phyloP scores from a whole-genome alignment of 2,888 invertebrate genomes.

The Pelosia muscerda region DNA sequence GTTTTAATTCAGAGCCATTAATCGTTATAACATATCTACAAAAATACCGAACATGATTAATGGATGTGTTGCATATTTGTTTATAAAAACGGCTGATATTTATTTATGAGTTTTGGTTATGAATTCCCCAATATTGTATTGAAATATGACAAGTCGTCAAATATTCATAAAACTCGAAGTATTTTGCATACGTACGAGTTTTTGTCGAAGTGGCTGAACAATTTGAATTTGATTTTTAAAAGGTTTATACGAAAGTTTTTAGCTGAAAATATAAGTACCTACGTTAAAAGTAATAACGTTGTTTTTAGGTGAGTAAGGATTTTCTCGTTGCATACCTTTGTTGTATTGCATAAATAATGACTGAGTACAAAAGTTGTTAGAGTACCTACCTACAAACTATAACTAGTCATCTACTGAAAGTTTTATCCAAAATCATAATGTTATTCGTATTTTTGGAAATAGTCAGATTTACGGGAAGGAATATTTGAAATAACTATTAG shows the following conservation, averaged over 20 bases:
- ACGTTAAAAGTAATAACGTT: neutral
- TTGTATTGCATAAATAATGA: neutral
- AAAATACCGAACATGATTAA: conserved; percentile 36
- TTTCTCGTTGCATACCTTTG: neutral
- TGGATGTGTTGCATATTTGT: conserved; percentile 25
- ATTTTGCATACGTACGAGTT: conserved; percentile 17
- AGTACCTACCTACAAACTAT: neutral
- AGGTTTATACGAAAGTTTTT: neutral
- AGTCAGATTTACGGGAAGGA: too few relatives aligned
- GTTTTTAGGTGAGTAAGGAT: neutral
- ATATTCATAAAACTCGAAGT: conserved; percentile 14
- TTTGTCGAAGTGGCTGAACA: neutral
- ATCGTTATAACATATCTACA: conserved; percentile 36
- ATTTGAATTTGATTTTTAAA: neutral
- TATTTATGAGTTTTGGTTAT: conserved; percentile 21
- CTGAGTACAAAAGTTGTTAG: neutral
- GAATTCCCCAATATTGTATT: conserved; percentile 10
- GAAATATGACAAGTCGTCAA: neutral
- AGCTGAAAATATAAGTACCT: neutral
- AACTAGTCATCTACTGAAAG: too few relatives aligned
- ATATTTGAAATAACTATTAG: too few relatives aligned
- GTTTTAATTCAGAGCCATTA: conserved; percentile 36
- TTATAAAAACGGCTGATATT: conserved; percentile 18
- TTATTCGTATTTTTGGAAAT: too few relatives aligned
- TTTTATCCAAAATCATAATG: too few relatives aligned